Evolutionary conservation across 1,140 invertebrate genomes (phyloP).

Genomic region (Ceratosolen solmsi): DNA sequence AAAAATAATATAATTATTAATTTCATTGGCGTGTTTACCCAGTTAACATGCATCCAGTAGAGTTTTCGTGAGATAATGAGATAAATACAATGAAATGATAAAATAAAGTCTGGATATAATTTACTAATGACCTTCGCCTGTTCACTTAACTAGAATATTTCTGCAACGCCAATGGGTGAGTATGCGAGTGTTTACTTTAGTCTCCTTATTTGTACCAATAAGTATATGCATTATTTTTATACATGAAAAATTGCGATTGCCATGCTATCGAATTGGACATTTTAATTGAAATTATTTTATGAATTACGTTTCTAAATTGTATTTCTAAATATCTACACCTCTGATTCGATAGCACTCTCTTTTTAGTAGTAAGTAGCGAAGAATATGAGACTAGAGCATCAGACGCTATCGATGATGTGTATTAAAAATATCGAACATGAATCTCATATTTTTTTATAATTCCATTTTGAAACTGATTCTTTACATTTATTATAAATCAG

Average conservation of each 20-base stretch:
- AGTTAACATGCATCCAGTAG: constrained; percentile 40
- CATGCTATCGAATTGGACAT: constrained; percentile 20
- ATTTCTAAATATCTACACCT: neutral
- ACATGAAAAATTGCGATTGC: constrained; percentile 23
- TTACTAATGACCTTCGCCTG: constrained; percentile 50
- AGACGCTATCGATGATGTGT: neutral
- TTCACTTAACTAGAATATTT: constrained; percentile 48
- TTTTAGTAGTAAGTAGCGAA: constrained; percentile 44
- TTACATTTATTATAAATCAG: constrained; percentile 22
- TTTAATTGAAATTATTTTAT: constrained; percentile 1
- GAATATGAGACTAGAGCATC: constrained; percentile 34
- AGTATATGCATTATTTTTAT: constrained; percentile 46
- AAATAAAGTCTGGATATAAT: constrained; percentile 48
- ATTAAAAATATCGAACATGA: neutral
- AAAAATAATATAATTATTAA: constrained; percentile 33
- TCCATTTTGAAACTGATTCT: constrained; percentile 25
- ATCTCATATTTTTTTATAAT: constrained; percentile 45
- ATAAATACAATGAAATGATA: constrained; percentile 45
- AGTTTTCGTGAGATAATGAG: constrained; percentile 34
- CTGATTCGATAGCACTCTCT: neutral
- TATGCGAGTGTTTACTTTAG: constrained; percentile 50
- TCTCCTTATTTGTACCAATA: constrained; percentile 50
- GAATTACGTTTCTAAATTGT: neutral
- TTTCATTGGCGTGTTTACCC: constrained; percentile 41
- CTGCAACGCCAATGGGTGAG: constrained; percentile 46